Evolutionary conservation across 1,140 invertebrate species (phyloP).

Genomic region (Procambarus virginalis): DNA sequence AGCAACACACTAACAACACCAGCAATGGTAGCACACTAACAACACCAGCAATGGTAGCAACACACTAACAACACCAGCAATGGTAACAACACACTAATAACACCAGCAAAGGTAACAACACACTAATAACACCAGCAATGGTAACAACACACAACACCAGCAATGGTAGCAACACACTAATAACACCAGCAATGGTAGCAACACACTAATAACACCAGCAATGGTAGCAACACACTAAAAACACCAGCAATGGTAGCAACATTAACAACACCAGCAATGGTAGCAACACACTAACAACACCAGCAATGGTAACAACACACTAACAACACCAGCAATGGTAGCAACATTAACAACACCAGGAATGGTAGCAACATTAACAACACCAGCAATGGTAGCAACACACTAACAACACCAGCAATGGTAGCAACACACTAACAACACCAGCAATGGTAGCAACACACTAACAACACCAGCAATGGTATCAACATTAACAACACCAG

Average conservation of each 20-base stretch:
- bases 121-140: not conserved
- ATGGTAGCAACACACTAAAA: not conserved
- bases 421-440: not conserved
- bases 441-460: too few species aligned
- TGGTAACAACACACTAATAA: not conserved
- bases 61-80: not conserved
- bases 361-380: conserved; percentile 6
- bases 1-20: not conserved
- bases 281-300: too few species aligned
- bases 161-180: not conserved
- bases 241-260: not conserved
- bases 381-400: not conserved
- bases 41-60: conserved; percentile 5
- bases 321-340: not conserved
- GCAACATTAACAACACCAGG: not conserved
- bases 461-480: too few species aligned
- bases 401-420: too few species aligned
- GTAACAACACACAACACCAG: not conserved
- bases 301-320: not conserved
- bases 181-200: too few species aligned
- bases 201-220: too few species aligned
- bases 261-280: not conserved
- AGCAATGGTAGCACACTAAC: not conserved
- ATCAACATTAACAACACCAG: too few species aligned
- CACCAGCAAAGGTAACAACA: not conserved